Evolutionary conservation across 2,888 invertebrate genomes (phyloP).

Genomic region (Chrysolina americana): DNA sequence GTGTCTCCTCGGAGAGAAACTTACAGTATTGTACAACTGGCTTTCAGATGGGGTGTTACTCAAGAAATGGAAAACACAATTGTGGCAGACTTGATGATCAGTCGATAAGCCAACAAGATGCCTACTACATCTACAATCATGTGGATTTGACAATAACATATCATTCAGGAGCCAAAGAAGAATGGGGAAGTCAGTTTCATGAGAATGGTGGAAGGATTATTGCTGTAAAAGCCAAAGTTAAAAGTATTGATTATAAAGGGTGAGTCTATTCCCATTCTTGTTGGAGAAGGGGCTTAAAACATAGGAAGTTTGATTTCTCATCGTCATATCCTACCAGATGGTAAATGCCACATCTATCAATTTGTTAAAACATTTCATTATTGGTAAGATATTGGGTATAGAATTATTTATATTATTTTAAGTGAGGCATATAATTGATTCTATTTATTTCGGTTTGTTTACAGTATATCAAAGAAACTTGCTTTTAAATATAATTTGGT

Average conservation of each 20-base stretch:
- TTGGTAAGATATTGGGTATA: too few species aligned
- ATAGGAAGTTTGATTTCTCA: background rate
- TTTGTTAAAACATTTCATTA: background rate
- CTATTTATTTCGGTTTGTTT: too few species aligned
- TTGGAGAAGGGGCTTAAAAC: background rate
- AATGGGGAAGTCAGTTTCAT: constrained; percentile 86
- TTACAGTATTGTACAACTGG: constrained; percentile 90
- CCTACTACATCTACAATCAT: constrained; percentile 96
- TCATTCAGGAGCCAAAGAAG: constrained; percentile 89
- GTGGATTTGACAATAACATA: constrained; percentile 94
- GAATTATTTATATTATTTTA: too few species aligned
- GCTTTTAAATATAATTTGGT: too few species aligned
- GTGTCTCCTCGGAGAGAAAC: constrained; percentile 77
- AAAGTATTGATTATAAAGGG: constrained; percentile 65
- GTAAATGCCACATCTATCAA: too few species aligned
- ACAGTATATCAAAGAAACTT: too few species aligned
- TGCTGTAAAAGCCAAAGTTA: constrained; percentile 77
- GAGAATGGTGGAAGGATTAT: constrained; percentile 91
- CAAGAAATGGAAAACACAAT: constrained; percentile 61
- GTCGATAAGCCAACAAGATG: constrained; percentile 71
- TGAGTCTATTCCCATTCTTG: constrained; percentile 49
- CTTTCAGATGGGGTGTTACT: constrained; percentile 95
- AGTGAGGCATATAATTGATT: too few species aligned
- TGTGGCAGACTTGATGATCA: constrained; percentile 52
- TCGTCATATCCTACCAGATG: background rate